phyloP scores from a whole-genome alignment of 2,888 invertebrate species.

The Mellilla xanthometata region DNA sequence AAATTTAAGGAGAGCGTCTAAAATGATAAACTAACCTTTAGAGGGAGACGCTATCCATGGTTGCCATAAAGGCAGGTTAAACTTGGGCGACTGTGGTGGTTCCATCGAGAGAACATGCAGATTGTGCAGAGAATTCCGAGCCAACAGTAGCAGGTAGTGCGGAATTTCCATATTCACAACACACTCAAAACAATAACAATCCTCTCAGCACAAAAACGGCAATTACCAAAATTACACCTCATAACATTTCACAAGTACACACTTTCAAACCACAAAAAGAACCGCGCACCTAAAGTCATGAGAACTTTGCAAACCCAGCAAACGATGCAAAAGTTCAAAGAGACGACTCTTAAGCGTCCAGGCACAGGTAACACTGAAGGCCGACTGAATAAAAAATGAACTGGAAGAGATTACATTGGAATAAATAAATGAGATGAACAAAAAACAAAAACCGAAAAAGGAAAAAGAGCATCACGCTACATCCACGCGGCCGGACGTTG shows the following conservation, averaged over 20 bases:
- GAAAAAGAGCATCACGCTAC: conserved; percentile 78
- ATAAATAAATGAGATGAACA: conserved; percentile 84
- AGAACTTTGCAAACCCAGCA: conserved; percentile 29
- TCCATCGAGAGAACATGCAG: conserved; percentile 68
- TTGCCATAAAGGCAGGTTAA: conserved; percentile 77
- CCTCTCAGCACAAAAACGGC: conserved; percentile 38
- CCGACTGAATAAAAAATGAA: conserved; percentile 82
- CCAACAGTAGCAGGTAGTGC: conserved; percentile 67
- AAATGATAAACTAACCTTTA: conserved; percentile 60
- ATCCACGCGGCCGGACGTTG: conserved; percentile 82
- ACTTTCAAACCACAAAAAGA: conserved; percentile 1
- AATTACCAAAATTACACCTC: conserved; percentile 18
- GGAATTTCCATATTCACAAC: conserved; percentile 77
- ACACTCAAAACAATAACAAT: conserved; percentile 39
- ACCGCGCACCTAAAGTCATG: neutral
- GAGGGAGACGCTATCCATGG: conserved; percentile 71
- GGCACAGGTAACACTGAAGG: conserved; percentile 81
- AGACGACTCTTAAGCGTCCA: conserved; percentile 69
- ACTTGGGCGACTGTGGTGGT: conserved; percentile 77
- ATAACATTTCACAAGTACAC: conserved; percentile 22
- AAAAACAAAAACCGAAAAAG: conserved; percentile 76
- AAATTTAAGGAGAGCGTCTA: too few species aligned
- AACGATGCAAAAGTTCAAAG: conserved; percentile 46
- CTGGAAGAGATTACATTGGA: conserved; percentile 83
- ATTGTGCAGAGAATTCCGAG: conserved; percentile 63